Evolutionary conservation across 2,888 invertebrate genomes (phyloP).

Genomic region (Ophion slaviceki): DNA sequence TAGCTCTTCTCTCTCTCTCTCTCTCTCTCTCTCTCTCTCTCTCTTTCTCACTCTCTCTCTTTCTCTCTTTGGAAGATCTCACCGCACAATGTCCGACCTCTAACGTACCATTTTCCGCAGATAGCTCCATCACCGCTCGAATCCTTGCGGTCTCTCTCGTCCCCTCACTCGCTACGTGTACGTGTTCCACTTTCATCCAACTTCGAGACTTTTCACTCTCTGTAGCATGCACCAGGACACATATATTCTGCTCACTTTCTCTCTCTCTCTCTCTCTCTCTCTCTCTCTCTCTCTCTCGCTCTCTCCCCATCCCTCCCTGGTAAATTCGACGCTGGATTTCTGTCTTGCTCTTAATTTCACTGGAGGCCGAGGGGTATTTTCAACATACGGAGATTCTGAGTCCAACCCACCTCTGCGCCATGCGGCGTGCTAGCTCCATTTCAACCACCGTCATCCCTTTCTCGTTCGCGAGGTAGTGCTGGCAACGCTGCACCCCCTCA

Average conservation of each 20-base stretch:
- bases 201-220: conserved; percentile 41
- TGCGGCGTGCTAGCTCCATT: conserved; percentile 20
- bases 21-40: too few species aligned
- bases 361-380: conserved; percentile 9
- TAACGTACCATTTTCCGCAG: conserved; percentile 49
- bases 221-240: neutral
- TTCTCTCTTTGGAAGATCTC: conserved; percentile 40
- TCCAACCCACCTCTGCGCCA: neutral
- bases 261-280: neutral
- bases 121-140: conserved; percentile 30
- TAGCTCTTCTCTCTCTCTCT: conserved; percentile 10
- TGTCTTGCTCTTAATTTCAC: conserved; percentile 26
- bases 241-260: neutral
- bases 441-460: conserved; percentile 51
- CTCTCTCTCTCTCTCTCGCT: neutral
- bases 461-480: conserved; percentile 49
- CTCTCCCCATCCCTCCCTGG: neutral
- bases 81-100: conserved; percentile 56
- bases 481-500: neutral
- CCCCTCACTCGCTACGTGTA: conserved; percentile 2
- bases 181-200: conserved; percentile 13
- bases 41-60: neutral
- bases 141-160: conserved; percentile 28
- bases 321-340: conserved; percentile 24
- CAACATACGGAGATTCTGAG: conserved; percentile 17